These are phyloP conservation scores for Alviniconcha marisindica DNA, from an alignment of 1,140 invertebrate genomes.

Conservation along the genomic window DNA sequence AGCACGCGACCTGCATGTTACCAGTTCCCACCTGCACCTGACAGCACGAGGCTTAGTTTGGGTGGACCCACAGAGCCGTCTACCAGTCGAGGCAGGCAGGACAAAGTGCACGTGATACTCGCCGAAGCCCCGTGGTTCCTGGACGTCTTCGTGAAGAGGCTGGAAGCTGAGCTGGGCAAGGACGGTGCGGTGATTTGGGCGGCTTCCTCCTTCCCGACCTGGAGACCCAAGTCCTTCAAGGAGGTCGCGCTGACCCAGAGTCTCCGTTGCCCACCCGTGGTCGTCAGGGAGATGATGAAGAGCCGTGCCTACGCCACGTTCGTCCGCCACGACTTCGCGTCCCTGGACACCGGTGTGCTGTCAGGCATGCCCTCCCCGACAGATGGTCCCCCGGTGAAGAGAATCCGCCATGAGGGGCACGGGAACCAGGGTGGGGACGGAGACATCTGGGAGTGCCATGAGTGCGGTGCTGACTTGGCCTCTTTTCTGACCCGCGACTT, in stretches of 20 bases:
- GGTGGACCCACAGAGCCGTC: too few relatives aligned
- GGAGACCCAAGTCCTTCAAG: background rate
- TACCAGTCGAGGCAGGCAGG: too few relatives aligned
- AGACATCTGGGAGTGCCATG: background rate
- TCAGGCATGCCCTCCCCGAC: constrained; percentile 1
- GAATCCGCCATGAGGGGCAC: background rate
- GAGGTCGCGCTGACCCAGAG: background rate
- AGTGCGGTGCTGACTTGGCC: background rate
- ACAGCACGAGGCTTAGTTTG: too few relatives aligned
- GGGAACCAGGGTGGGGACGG: background rate
- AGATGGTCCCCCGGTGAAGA: constrained; percentile 19
- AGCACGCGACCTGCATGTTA: too few relatives aligned
- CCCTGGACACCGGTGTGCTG: constrained; percentile 1
- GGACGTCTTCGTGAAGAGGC: background rate
- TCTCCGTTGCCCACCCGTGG: background rate
- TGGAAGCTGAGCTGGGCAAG: background rate
- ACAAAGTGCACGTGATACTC: background rate
- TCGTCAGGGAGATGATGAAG: background rate
- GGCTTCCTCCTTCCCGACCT: background rate
- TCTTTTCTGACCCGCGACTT: background rate
- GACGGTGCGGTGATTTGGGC: background rate
- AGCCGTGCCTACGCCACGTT: background rate
- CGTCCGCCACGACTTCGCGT: background rate
- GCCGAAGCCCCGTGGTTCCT: background rate
- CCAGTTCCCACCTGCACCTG: too few relatives aligned